phyloP scores from a whole-genome alignment of 2,113 vertebrate genomes.

The Pipra filicauda region DNA sequence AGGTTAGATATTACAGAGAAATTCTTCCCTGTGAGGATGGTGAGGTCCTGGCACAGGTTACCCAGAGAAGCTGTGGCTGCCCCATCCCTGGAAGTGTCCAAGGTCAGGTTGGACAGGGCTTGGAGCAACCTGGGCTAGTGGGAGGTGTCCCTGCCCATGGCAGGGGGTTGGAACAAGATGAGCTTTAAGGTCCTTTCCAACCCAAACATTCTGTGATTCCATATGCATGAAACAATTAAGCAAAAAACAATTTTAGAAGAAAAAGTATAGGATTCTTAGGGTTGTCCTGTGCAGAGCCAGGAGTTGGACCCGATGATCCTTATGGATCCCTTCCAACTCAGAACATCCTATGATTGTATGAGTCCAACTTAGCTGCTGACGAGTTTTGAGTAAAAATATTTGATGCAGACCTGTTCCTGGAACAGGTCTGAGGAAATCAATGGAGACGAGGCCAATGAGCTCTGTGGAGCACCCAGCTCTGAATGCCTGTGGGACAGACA shows the following conservation, averaged over 20 bases:
- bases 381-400: background rate
- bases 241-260: background rate
- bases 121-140: fast-evolving
- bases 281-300: background rate
- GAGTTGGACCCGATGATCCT: fast-evolving
- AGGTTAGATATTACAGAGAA: background rate
- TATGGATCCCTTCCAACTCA: background rate
- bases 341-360: background rate
- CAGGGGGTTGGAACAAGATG: fast-evolving
- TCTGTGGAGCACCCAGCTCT: background rate
- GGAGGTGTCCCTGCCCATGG: background rate
- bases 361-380: background rate
- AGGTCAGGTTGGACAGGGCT: fast-evolving
- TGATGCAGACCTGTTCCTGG: fast-evolving
- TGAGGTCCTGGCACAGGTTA: fast-evolving
- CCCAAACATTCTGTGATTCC: background rate
- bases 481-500: fast-evolving
- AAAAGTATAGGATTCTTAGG: background rate
- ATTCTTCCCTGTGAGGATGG: background rate
- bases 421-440: background rate
- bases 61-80: background rate
- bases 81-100: background rate
- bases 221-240: background rate
- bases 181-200: background rate
- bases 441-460: fast-evolving